Base-by-base conservation (phyloP, 1,140 invertebrate species). In the Zaprionus africanus region DNA sequence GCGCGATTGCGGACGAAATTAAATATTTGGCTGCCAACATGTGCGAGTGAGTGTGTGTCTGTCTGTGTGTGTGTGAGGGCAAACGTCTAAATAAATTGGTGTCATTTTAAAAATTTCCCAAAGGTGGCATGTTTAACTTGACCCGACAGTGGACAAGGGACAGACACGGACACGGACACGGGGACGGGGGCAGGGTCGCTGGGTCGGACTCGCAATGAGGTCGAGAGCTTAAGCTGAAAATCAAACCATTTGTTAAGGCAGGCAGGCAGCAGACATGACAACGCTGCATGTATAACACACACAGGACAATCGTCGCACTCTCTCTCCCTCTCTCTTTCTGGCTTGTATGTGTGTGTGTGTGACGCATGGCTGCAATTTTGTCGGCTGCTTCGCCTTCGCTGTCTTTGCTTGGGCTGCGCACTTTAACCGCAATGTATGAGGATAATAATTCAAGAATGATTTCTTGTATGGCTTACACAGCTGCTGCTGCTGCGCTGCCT, bases 71-170 rank as follows among this genome's bases (percentile, higher is more conserved):
- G 36, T 38, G 13, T 38, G 41, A 31, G 28, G 31, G 15, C 56
- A 36, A 70, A 87, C 83, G 70, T 81, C 84, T 84, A 90, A 88
- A 88, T 88, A 88, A 88, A 88, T 88, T 90, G 85, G 68, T 90
- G 81, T 84, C 85, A 88, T 90, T 88, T 88, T 59, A 82, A 83
- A 81, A 88, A 88, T 88, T 84, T 88, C 85, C 84, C 84, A 82
- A 88, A 88, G 84, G 84, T 88, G 81, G 81, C 70, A 73, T 79
- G 79, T 85, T 85, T 78, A 84, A 80, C 59, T 70, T 72, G 69
- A 57, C 54, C 54, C 46, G 24, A 60, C 56, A 58, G 17, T 24
- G 53, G 36, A 66, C 64, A 46, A 56, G 15, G 43, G 24, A 36
- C 22, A 17, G 19, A 19, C 22, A 13, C 36, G 19, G 34, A 56